phyloP scores from a whole-genome alignment of 1,140 invertebrate genomes.

The Onthophagus taurus region DNA sequence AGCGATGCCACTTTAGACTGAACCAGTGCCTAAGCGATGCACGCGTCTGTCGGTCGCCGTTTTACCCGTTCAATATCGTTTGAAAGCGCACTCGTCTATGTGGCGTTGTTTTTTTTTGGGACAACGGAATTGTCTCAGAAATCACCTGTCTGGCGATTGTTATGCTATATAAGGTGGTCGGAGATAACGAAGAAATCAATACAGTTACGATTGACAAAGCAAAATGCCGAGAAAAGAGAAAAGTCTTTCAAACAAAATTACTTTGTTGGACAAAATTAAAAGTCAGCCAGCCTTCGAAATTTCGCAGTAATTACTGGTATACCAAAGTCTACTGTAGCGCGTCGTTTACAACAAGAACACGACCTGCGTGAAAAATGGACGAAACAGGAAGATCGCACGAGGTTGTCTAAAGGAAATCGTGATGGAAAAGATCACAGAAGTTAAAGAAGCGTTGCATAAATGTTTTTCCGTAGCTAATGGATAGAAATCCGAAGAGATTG shows the following conservation, averaged over 20 bases:
- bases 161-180: too few relatives aligned
- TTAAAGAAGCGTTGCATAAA: constrained; percentile 15
- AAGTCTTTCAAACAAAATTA: constrained; percentile 2
- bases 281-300: not conserved
- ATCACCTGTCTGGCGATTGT: too few relatives aligned
- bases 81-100: too few relatives aligned
- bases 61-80: too few relatives aligned
- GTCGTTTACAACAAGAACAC: constrained; percentile 8
- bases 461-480: constrained; percentile 12
- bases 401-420: constrained; percentile 14
- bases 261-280: constrained; percentile 8
- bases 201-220: too few relatives aligned
- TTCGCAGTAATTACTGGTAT: constrained; percentile 6
- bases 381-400: constrained; percentile 3
- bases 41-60: too few relatives aligned
- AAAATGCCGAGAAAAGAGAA: constrained; percentile 8
- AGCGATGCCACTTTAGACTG: too few relatives aligned
- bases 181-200: too few relatives aligned
- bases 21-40: too few relatives aligned
- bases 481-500: not conserved
- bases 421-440: constrained; percentile 15
- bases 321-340: constrained; percentile 4
- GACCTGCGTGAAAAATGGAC: constrained; percentile 7
- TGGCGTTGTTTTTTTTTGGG: too few relatives aligned
- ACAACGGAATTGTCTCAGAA: too few relatives aligned